A percentile compares a stretch with the other conserved stretches of the same genome.
Conservation (phyloP, 1,140 invertebrate genomes). For the Sycophaga agraensis region DNA sequence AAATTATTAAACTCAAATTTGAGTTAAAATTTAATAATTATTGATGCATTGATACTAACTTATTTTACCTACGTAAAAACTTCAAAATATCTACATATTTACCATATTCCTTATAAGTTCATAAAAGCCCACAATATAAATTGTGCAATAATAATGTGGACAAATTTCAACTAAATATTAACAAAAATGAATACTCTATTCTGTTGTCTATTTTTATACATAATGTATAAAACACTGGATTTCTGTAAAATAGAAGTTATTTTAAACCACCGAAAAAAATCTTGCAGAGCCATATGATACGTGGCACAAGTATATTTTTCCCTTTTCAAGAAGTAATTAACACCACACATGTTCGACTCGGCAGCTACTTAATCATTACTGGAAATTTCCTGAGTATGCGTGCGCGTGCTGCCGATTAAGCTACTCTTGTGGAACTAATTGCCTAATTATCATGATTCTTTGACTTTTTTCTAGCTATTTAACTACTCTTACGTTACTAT, state of each 20-base stretch:
- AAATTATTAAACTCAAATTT: too few species aligned
- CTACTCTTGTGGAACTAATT: constrained; percentile 32
- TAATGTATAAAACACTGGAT: too few species aligned
- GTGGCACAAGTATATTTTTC: not conserved
- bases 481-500: constrained; percentile 7
- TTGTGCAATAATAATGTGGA: too few species aligned
- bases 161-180: too few species aligned
- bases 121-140: too few species aligned
- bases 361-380: constrained; percentile 43
- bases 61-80: too few species aligned
- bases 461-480: constrained; percentile 3
- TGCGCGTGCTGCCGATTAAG: constrained; percentile 38
- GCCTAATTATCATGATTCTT: constrained; percentile 32
- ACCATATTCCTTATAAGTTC: too few species aligned
- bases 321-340: constrained; percentile 42
- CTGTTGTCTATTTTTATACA: too few species aligned
- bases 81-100: too few species aligned
- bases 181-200: too few species aligned
- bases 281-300: not conserved
- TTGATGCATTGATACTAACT: too few species aligned
- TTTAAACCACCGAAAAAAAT: not conserved
- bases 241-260: not conserved
- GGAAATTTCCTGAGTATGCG: constrained; percentile 45
- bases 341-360: constrained; percentile 42
- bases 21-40: too few species aligned